A percentile compares a stretch with the other conserved stretches of the same genome.
Conservation (phyloP, 2,113 vertebrate genomes). For the Bufo bufo region DNA sequence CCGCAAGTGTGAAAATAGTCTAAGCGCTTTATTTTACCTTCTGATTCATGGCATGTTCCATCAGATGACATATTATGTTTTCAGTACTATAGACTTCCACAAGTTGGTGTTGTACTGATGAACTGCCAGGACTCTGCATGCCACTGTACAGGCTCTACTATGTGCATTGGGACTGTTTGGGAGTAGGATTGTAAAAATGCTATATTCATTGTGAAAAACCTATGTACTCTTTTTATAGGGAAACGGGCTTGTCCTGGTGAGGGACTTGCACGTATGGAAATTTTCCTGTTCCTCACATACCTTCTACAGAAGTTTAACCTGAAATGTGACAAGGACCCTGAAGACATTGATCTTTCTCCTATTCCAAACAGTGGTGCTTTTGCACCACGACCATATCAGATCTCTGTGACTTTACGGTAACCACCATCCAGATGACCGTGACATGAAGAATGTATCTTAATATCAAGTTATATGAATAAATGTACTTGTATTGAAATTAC, state of each 20-base stretch:
- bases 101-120: no score
- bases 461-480: no score
- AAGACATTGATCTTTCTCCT: constrained; percentile 43
- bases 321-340: not conserved
- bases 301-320: constrained; percentile 39
- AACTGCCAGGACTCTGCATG: no score
- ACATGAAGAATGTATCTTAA: not conserved
- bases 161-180: no score
- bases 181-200: not conserved
- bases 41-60: no score
- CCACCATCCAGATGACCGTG: not conserved
- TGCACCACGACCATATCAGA: not conserved
- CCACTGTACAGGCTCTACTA: no score
- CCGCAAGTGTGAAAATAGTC: no score
- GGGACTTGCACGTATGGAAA: constrained; percentile 48
- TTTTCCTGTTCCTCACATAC: constrained; percentile 43
- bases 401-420: constrained; percentile 26
- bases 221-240: not conserved
- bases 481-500: not conserved
- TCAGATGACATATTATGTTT: no score
- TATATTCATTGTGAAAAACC: not conserved
- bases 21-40: no score
- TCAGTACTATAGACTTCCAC: no score
- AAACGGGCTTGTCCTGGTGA: constrained; percentile 40
- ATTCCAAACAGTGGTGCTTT: not conserved